Percentiles rank a stretch among this genome's conserved stretches.
phyloP scores from a whole-genome alignment of 2,888 invertebrate species.

The Lycia hirtaria region DNA sequence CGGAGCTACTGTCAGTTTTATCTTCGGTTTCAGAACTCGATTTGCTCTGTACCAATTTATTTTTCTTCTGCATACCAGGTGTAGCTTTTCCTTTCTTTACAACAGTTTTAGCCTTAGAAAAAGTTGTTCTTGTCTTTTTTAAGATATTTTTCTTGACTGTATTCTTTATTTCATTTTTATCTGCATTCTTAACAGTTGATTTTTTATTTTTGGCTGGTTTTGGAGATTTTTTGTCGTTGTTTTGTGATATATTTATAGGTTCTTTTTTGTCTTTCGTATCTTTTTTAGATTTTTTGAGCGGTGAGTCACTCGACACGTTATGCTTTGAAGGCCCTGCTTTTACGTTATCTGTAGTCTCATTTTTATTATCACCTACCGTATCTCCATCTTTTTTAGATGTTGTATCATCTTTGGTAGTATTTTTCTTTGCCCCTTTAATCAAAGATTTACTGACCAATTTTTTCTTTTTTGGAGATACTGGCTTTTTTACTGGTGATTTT shows the following conservation, averaged over 20 bases:
- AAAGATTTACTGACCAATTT: constrained; percentile 63
- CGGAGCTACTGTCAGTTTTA: constrained; percentile 17
- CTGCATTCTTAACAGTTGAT: constrained; percentile 44
- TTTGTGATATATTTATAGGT: constrained; percentile 48
- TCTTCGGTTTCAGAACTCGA: constrained; percentile 9
- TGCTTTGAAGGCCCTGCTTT: constrained; percentile 63
- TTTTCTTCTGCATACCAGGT: constrained; percentile 60
- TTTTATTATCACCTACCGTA: constrained; percentile 58
- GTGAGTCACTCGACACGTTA: constrained; percentile 56
- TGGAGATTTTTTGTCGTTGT: constrained; percentile 54
- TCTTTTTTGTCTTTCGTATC: constrained; percentile 74
- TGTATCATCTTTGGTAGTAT: constrained; percentile 58
- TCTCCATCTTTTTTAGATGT: constrained; percentile 59
- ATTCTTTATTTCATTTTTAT: constrained; percentile 67
- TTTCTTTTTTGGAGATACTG: constrained; percentile 67
- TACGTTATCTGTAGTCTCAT: constrained; percentile 52
- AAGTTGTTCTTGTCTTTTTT: constrained; percentile 61
- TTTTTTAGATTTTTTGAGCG: constrained; percentile 69
- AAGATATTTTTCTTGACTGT: constrained; percentile 71
- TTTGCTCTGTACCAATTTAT: constrained; percentile 41
- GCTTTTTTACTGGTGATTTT: constrained; percentile 69
- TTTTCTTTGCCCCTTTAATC: constrained; percentile 65
- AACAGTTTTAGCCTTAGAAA: constrained; percentile 63
- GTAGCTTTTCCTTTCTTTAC: constrained; percentile 58
- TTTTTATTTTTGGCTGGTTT: constrained; percentile 47